phyloP scores from a whole-genome alignment of 2,888 invertebrate species.

The Adelognathus sp. region DNA sequence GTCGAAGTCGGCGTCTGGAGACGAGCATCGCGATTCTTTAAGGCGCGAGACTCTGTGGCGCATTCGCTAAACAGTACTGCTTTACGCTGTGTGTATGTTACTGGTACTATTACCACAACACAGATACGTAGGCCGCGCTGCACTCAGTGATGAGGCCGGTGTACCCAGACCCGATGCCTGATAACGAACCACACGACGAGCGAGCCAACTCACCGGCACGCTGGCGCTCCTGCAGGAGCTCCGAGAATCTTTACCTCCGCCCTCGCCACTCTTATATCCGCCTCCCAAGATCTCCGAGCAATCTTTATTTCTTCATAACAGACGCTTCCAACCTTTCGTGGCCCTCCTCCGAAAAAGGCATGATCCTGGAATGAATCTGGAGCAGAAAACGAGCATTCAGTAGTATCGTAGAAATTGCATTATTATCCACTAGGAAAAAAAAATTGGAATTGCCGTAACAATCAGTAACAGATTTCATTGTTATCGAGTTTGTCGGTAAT shows the following conservation, averaged over 20 bases:
- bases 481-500: too few species aligned
- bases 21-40: slow-evolving; percentile 16
- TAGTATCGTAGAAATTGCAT: not conserved
- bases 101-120: not conserved
- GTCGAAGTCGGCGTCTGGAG: slow-evolving; percentile 6
- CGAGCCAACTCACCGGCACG: slow-evolving; percentile 24
- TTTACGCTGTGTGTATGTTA: not conserved
- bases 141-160: slow-evolving; percentile 70
- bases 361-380: not conserved
- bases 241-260: slow-evolving; percentile 13
- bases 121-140: not conserved
- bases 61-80: not conserved
- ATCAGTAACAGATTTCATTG: too few species aligned
- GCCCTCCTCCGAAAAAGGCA: not conserved
- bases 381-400: not conserved
- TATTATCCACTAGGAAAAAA: not conserved
- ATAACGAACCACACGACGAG: slow-evolving; percentile 68
- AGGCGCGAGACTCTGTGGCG: slow-evolving; percentile 17
- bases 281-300: slow-evolving; percentile 19
- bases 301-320: slow-evolving; percentile 41
- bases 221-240: slow-evolving; percentile 34
- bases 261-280: slow-evolving; percentile 15
- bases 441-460: too few species aligned
- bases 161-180: slow-evolving; percentile 72
- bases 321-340: not conserved